Evolutionary conservation across 2,797 vertebrate genomes (phyloP).

Genomic region (Staurois parvus): DNA sequence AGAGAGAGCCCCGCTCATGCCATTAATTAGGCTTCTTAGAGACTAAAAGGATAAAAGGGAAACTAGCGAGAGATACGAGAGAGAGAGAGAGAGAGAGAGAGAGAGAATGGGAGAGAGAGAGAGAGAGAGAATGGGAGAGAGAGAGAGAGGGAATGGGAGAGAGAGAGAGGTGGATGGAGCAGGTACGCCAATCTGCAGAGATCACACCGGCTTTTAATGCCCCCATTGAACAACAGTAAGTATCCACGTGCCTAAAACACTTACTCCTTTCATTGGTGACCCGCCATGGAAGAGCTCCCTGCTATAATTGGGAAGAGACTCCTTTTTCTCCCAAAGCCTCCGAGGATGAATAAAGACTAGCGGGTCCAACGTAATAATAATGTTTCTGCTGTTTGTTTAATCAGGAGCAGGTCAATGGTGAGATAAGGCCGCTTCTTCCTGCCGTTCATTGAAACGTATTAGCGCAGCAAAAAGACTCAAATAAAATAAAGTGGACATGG

Average conservation of each 20-base stretch:
- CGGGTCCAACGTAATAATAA: not conserved
- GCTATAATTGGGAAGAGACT: constrained; percentile 83
- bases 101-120: constrained; percentile 77
- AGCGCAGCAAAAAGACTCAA: not conserved
- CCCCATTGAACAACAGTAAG: constrained; percentile 81
- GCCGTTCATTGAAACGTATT: no score
- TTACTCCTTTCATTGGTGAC: constrained; percentile 88
- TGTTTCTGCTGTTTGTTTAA: not conserved
- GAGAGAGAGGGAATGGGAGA: constrained; percentile 75
- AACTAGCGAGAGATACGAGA: constrained; percentile 73
- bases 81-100: constrained; percentile 77
- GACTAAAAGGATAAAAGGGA: constrained; percentile 97
- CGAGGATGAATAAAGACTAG: not conserved
- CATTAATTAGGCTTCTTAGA: constrained; percentile 98
- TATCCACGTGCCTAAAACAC: constrained; percentile 85
- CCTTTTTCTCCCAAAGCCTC: not conserved
- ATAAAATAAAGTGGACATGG: not conserved
- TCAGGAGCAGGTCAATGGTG: not conserved
- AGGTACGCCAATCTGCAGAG: constrained; percentile 81
- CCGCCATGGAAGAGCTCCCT: constrained; percentile 74
- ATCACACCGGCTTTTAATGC: constrained; percentile 78
- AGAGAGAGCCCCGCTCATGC: constrained; percentile 91
- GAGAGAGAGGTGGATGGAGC: constrained; percentile 69
- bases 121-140: constrained; percentile 75
- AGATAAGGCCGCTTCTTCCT: not conserved